Evolutionary conservation across 2,888 invertebrate genomes (phyloP), one percentile per base, ranked within the genome.

Genomic region (Rhodophaea formosa): DNA sequence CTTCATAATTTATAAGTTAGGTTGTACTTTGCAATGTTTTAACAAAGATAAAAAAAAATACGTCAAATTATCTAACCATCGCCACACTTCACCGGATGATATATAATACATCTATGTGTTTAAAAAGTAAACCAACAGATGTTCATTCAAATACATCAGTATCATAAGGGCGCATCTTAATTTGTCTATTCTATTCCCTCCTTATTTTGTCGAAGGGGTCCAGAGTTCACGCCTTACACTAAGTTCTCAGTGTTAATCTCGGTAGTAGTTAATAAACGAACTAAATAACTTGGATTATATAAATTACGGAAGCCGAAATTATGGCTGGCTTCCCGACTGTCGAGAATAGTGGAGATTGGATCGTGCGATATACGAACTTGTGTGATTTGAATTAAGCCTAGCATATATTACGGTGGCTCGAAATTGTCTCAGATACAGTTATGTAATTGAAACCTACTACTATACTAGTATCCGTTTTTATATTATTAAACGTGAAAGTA

Each of bases 221-320:
- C 69, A 62, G 68, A 73, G 74, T 74, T 79, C 77, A 73, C 79
- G 79, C 82, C 83, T 82, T 78, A 78, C 77, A 77, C 71, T 82
- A 82, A 83, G 79, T 82, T 74, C 69, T 67, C 75, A 74, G 77
- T 80, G 81, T 81, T 85, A 84, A 86, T 88, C 84, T 85, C 72
- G 71, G 75, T 79, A 77, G 77, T 76, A 69, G 76, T 84, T 84
- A 80, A 83, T 87, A 86, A 83, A 82, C 80, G 80, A 81, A 83
- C 69, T 77, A 74, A 80, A 80, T 75, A 80, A 79, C 78, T 80
- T 70, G 74, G 80, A 77, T 81, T 78, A 77, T 78, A 80, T 76
- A 79, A 80, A 83, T 84, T 75, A 77, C 71, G 71, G 71, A 70
- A 75, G 64, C 65, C 68, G 61, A 75, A 77, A 72, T 75, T 71